phyloP scores from a whole-genome alignment of 2,797 vertebrate genomes.

The Sebastes cheni region DNA sequence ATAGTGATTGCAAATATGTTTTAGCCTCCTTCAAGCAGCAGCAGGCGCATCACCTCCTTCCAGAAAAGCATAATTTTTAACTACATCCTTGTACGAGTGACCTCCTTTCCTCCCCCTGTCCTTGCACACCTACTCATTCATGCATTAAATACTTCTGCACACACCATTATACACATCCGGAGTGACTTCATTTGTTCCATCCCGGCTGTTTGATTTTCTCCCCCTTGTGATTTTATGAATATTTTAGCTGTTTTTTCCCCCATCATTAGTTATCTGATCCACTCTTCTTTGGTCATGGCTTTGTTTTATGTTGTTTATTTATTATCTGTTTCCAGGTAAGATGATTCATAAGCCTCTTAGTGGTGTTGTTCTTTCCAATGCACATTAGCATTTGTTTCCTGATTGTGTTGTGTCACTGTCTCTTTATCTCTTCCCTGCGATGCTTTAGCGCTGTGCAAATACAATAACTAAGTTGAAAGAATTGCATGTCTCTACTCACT shows the following conservation, averaged over 20 bases:
- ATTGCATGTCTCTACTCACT: conserved; percentile 46
- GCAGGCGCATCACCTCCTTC: conserved; percentile 14
- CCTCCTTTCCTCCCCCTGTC: conserved; percentile 25
- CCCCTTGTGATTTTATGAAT: conserved; percentile 35
- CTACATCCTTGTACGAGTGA: conserved; percentile 14
- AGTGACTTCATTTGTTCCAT: conserved; percentile 42
- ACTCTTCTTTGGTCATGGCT: conserved; percentile 18
- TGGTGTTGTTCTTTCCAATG: conserved; percentile 35
- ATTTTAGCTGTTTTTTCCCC: conserved; percentile 16
- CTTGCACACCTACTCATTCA: conserved; percentile 42
- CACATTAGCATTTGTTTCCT: conserved; percentile 48
- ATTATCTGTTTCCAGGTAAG: conserved; percentile 51
- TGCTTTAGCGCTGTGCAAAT: conserved; percentile 47
- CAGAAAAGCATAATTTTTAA: conserved; percentile 33
- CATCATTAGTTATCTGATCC: conserved; percentile 37
- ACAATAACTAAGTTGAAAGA: conserved; percentile 65
- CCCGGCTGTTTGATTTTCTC: conserved; percentile 21
- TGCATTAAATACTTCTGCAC: conserved; percentile 26
- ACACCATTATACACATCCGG: conserved; percentile 12
- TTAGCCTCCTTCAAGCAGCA: background rate
- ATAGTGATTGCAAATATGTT: background rate
- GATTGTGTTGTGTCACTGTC: conserved; percentile 42
- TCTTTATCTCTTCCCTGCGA: conserved; percentile 33
- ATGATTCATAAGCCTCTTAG: conserved; percentile 48
- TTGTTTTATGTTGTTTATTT: conserved; percentile 38